Conservation (phyloP, 2,797 vertebrate species). For the Bradypodion ventrale region DNA sequence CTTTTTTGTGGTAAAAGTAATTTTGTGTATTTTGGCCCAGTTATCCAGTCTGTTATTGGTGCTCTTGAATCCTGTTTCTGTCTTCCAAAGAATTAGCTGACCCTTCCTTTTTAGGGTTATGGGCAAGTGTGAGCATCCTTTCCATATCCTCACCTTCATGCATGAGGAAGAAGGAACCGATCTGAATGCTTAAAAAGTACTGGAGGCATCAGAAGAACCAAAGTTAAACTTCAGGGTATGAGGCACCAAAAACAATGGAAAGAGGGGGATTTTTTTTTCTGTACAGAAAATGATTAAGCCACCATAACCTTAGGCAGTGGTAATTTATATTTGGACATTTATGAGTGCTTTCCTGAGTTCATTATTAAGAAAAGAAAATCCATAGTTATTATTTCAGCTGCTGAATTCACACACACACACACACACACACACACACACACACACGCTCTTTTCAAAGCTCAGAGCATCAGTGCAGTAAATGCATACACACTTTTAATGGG, state of each 20-base stretch:
- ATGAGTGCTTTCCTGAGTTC: constrained; percentile 61
- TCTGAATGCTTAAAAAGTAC: not conserved
- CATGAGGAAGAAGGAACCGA: not conserved
- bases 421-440: constrained; percentile 42
- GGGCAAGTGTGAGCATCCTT: too few species aligned
- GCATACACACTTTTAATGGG: constrained; percentile 18
- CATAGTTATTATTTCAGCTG: constrained; percentile 50
- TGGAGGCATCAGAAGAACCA: not conserved
- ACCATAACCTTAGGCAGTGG: constrained; percentile 30
- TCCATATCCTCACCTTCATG: not conserved
- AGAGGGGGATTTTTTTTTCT: constrained; percentile 1
- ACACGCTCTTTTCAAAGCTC: constrained; percentile 52
- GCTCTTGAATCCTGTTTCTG: too few species aligned
- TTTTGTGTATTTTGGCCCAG: too few species aligned
- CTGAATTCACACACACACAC: constrained; percentile 36
- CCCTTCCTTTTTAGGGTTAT: too few species aligned
- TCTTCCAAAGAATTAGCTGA: too few species aligned
- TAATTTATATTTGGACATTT: constrained; percentile 60
- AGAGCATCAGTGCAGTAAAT: constrained; percentile 29
- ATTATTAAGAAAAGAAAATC: constrained; percentile 63
- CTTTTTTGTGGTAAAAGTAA: too few species aligned
- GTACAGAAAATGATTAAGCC: constrained; percentile 50
- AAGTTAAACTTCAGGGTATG: constrained; percentile 17
- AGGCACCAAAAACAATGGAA: constrained; percentile 4
- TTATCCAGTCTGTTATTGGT: too few species aligned